phyloP scores from a whole-genome alignment of 2,113 vertebrate species.

The Sarotherodon lohbergeri region DNA sequence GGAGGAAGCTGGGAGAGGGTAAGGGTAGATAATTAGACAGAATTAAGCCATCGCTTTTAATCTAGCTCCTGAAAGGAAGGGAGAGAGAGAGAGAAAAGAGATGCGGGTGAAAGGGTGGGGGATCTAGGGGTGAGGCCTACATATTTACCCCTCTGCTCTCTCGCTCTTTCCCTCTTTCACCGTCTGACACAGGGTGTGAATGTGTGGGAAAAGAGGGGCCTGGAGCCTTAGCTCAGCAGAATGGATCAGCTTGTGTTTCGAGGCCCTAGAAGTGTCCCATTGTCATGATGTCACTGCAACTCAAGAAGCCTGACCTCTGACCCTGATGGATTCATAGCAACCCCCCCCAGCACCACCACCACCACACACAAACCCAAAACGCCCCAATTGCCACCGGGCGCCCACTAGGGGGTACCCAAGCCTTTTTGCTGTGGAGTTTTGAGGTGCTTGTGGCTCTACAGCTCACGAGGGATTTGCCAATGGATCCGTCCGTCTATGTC shows the following conservation, averaged over 20 bases:
- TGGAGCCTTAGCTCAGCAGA: constrained; percentile 89
- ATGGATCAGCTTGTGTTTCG: constrained; percentile 86
- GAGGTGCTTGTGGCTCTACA: constrained; percentile 72
- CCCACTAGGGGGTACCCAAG: constrained; percentile 94
- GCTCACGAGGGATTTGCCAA: constrained; percentile 42
- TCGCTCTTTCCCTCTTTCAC: constrained; percentile 43
- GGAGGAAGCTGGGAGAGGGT: constrained; percentile 45
- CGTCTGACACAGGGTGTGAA: constrained; percentile 77
- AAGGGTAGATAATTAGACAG: constrained; percentile 73
- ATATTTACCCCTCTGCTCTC: constrained; percentile 63
- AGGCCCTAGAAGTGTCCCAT: constrained; percentile 92
- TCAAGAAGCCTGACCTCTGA: constrained; percentile 97
- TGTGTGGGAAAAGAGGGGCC: constrained; percentile 91
- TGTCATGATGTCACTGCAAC: constrained; percentile 97
- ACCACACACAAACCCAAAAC: constrained; percentile 44
- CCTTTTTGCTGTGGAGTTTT: constrained; percentile 84
- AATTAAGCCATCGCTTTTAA: constrained; percentile 81
- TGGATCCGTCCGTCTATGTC: constrained; percentile 15
- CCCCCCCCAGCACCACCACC: constrained; percentile 3
- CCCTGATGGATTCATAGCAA: constrained; percentile 89
- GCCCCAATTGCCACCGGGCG: constrained; percentile 83
- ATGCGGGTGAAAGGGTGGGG: constrained; percentile 21
- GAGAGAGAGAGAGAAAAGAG: constrained; percentile 11
- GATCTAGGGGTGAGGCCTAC: constrained; percentile 61
- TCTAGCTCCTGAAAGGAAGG: constrained; percentile 69